Evolutionary conservation across 2,113 vertebrate species (phyloP).

Genomic region (Eubucco bourcierii): DNA sequence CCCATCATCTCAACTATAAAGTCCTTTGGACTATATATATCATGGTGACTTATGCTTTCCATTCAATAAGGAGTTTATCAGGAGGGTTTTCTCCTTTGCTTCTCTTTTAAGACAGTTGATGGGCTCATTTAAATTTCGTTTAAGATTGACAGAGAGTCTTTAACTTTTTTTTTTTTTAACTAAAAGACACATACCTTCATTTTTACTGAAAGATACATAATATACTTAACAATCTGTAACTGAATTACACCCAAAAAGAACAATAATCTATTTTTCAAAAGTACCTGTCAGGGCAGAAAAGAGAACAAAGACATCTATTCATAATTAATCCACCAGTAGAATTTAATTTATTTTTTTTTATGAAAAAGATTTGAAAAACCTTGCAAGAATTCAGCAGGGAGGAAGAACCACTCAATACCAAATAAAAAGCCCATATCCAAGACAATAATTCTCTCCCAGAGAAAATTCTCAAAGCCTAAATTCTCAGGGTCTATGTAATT

Average conservation of each 20-base stretch:
- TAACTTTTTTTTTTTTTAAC: neutral
- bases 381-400: neutral
- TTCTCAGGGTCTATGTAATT: neutral
- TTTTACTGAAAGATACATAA: neutral
- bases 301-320: neutral
- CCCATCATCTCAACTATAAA: neutral
- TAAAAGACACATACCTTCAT: neutral
- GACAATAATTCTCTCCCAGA: neutral
- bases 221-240: neutral
- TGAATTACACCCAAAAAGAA: neutral
- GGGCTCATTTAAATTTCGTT: neutral
- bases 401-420: accelerated
- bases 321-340: neutral
- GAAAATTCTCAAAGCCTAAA: neutral
- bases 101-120: neutral
- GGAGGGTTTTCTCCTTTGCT: accelerated
- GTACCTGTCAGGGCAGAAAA: neutral
- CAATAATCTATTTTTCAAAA: neutral
- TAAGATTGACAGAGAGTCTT: neutral
- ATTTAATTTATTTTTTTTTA: neutral
- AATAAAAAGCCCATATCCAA: neutral
- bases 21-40: accelerated
- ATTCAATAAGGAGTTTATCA: neutral
- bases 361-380: neutral
- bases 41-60: neutral